Evolutionary conservation across 92 coral and sea anemone genomes (phyloP).

Genomic region (Paramuricea clavata): DNA sequence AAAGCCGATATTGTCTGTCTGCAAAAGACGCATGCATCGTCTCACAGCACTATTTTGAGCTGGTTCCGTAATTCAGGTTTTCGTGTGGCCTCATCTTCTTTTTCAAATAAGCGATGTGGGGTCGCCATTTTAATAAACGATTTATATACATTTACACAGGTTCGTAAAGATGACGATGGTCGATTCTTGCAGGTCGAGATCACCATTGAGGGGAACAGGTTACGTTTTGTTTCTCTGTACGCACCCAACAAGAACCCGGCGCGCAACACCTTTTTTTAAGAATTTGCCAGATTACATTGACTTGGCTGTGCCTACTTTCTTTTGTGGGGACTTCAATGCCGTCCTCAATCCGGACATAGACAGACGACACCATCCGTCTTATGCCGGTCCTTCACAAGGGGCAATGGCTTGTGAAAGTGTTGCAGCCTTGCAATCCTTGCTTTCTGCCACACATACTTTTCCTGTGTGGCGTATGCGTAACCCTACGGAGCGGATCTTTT

Average conservation of each 20-base stretch:
- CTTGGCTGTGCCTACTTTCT: slow-evolving; percentile 26
- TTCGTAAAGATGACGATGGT: slow-evolving; percentile 1
- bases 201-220: background rate
- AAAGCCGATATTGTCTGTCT: background rate
- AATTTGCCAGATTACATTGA: background rate
- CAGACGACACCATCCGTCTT: slow-evolving; percentile 11
- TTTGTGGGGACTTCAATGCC: slow-evolving; percentile 70
- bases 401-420: too few relatives aligned
- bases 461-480: slow-evolving; percentile 66
- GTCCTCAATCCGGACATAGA: slow-evolving; percentile 56
- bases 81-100: background rate
- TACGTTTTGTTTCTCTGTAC: slow-evolving; percentile 51
- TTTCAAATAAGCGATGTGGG: slow-evolving; percentile 40
- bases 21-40: slow-evolving; percentile 26
- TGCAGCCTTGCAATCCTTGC: slow-evolving; percentile 14
- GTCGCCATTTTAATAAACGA: slow-evolving; percentile 23
- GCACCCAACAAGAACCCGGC: slow-evolving; percentile 65
- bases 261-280: slow-evolving; percentile 39
- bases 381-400: too few relatives aligned
- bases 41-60: background rate
- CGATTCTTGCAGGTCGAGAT: slow-evolving; percentile 44
- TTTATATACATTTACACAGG: background rate
- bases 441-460: slow-evolving; percentile 1
- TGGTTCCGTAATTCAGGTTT: slow-evolving; percentile 23
- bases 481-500: too few relatives aligned